These are phyloP conservation scores for Drosophila paranaensis DNA, from an alignment of 2,888 invertebrate species.

Conservation along the genomic window DNA sequence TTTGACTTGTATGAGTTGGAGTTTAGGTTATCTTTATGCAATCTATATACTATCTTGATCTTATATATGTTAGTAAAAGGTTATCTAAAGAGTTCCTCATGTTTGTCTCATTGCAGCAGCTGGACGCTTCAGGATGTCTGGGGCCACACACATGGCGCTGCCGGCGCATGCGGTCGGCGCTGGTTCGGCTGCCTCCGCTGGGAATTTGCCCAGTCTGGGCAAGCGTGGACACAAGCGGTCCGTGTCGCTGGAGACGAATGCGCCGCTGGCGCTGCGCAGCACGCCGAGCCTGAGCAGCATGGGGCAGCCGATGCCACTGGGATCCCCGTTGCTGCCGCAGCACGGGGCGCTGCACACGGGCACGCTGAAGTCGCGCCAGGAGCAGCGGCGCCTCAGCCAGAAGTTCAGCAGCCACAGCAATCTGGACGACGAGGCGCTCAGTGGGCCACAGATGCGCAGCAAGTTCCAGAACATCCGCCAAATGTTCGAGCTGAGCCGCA, in stretches of 20 bases:
- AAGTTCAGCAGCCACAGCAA: conserved; percentile 84
- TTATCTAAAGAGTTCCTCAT: background rate
- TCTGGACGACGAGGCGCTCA: conserved; percentile 80
- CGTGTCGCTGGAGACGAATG: conserved; percentile 82
- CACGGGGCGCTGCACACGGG: conserved; percentile 72
- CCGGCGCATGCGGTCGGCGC: conserved; percentile 63
- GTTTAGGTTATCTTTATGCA: too few relatives aligned
- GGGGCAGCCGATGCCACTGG: conserved; percentile 45
- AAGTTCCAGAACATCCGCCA: conserved; percentile 84
- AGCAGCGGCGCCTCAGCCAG: conserved; percentile 83
- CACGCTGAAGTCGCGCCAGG: conserved; percentile 84
- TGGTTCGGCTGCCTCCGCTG: conserved; percentile 1
- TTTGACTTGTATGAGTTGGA: too few relatives aligned
- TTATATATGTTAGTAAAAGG: background rate
- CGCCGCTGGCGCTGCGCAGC: conserved; percentile 58
- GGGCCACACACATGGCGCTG: conserved; percentile 69
- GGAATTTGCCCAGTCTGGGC: conserved; percentile 34
- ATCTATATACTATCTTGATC: background rate
- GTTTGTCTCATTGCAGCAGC: conserved; percentile 15
- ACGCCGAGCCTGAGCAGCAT: conserved; percentile 78
- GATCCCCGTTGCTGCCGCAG: conserved; percentile 58
- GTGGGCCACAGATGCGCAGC: conserved; percentile 74
- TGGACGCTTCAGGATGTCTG: conserved; percentile 49
- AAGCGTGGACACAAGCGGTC: conserved; percentile 84
- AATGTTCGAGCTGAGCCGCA: conserved; percentile 83